These are phyloP conservation scores for Myrmophylax atrothorax DNA, from an alignment of 2,113 vertebrate species.

Conservation along the genomic window DNA sequence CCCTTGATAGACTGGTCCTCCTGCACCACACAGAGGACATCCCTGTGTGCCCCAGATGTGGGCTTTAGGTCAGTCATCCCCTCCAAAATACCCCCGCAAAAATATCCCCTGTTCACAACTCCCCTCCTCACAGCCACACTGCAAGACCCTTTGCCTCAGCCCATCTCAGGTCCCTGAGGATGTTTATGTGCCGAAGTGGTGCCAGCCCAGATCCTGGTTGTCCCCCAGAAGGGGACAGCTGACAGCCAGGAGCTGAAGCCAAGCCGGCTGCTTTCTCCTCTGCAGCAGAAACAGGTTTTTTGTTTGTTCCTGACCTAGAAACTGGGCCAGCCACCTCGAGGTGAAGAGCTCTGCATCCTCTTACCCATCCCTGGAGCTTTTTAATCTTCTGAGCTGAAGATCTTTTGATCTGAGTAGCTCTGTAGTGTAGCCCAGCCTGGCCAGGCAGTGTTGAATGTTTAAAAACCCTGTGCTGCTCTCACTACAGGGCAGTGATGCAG, in stretches of 20 bases:
- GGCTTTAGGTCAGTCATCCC: neutral
- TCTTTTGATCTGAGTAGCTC: conserved; percentile 52
- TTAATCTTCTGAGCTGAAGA: conserved; percentile 48
- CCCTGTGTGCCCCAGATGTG: accelerated
- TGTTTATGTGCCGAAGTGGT: accelerated
- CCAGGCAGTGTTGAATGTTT: conserved; percentile 30
- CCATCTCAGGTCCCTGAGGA: neutral
- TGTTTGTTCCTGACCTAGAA: conserved; percentile 21
- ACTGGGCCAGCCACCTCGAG: neutral
- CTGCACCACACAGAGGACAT: accelerated
- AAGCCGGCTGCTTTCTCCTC: neutral
- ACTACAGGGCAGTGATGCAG: neutral
- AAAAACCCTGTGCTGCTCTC: conserved; percentile 8
- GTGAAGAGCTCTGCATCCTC: conserved; percentile 43
- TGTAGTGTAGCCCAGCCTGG: neutral
- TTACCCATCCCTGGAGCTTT: conserved; percentile 3
- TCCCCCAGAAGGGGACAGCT: neutral
- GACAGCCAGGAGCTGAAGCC: neutral
- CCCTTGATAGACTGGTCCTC: accelerated
- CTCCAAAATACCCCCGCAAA: neutral
- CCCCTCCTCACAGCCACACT: accelerated
- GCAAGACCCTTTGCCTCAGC: neutral
- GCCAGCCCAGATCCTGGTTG: neutral
- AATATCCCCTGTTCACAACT: neutral
- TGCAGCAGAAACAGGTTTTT: neutral